Evolutionary conservation across 64 coral and sea anemone genomes (phyloP).

Genomic region (Dendronephthya gigantea): DNA sequence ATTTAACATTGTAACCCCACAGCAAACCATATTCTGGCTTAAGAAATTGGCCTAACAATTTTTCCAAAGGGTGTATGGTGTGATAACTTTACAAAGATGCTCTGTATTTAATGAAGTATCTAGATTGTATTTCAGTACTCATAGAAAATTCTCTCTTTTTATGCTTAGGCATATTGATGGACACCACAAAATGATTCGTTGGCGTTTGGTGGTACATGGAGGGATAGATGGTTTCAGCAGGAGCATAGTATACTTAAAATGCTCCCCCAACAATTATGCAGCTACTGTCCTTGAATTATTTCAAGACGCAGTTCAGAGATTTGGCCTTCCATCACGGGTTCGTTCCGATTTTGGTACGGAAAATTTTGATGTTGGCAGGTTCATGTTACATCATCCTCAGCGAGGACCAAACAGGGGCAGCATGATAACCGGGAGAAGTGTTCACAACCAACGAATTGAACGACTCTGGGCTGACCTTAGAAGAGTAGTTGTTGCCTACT

Average conservation of each 20-base stretch:
- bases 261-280: neutral
- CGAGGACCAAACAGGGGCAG: neutral
- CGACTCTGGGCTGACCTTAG: neutral
- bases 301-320: neutral
- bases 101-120: neutral
- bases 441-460: conserved; percentile 10
- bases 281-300: neutral
- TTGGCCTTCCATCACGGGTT: conserved; percentile 7
- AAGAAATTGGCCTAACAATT: neutral
- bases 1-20: neutral
- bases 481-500: neutral
- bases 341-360: conserved; percentile 17
- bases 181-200: too few relatives aligned
- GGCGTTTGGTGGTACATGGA: too few relatives aligned
- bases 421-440: neutral
- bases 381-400: neutral
- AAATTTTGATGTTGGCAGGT: conserved; percentile 28
- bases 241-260: too few relatives aligned
- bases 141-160: neutral
- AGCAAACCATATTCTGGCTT: neutral
- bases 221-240: too few relatives aligned
- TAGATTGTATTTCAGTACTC: too few relatives aligned
- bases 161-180: too few relatives aligned
- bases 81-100: neutral
- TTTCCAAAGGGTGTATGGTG: neutral